Evolutionary conservation across 2,797 vertebrate species (phyloP).

Genomic region (Sus cebifrons): DNA sequence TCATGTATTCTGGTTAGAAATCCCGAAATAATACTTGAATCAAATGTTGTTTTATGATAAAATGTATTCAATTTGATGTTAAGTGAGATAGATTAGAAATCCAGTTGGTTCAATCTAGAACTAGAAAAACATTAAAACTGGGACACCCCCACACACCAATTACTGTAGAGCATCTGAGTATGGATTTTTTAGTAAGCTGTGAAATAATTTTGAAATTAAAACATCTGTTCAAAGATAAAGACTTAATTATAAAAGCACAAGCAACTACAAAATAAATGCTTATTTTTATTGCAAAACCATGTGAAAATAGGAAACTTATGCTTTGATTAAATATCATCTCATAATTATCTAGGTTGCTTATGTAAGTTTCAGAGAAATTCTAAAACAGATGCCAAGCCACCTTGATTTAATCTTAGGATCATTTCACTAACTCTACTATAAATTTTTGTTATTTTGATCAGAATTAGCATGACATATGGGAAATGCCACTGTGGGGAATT

Average conservation of each 20-base stretch:
- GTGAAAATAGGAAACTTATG: conserved; percentile 35
- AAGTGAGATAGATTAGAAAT: not conserved
- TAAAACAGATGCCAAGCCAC: not conserved
- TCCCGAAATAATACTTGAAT: not conserved
- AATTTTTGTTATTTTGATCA: conserved; percentile 52
- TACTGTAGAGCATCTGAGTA: not conserved
- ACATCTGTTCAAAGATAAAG: conserved; percentile 44
- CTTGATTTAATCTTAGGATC: conserved; percentile 1
- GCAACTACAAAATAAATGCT: conserved; percentile 17
- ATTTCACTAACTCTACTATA: not conserved
- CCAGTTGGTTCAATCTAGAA: not conserved
- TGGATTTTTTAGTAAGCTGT: conserved; percentile 1
- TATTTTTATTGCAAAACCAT: conserved; percentile 41
- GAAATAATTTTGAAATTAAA: conserved; percentile 46
- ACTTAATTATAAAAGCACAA: conserved; percentile 53
- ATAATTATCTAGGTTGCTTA: not conserved
- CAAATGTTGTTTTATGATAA: conserved; percentile 10
- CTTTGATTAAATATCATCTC: conserved; percentile 5
- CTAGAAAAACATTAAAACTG: not conserved
- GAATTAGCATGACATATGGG: conserved; percentile 19
- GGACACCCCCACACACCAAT: not conserved
- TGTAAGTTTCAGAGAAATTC: conserved; percentile 62
- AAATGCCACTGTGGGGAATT: not conserved
- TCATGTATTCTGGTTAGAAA: conserved; percentile 55
- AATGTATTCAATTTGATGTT: conserved; percentile 40